Percentiles rank a stretch among this genome's conserved stretches.
These are phyloP conservation scores for Sternotherus odoratus DNA, from an alignment of 2,797 vertebrate genomes.

Conservation along the genomic window DNA sequence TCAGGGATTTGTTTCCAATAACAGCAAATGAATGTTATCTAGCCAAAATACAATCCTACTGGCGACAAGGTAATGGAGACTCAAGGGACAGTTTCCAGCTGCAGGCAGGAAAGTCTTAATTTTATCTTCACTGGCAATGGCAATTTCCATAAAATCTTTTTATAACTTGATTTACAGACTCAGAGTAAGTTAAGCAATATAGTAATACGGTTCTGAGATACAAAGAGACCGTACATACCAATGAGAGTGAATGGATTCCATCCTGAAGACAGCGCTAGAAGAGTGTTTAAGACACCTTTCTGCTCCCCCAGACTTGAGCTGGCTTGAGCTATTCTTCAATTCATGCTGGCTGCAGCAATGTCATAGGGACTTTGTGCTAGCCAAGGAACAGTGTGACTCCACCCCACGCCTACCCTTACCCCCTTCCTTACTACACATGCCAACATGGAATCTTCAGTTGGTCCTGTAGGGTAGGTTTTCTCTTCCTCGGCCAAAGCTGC, in stretches of 20 bases:
- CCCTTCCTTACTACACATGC: too few species aligned
- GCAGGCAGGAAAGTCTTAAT: neutral
- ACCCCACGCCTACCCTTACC: too few species aligned
- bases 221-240: neutral
- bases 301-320: neutral
- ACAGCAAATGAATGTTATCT: neutral
- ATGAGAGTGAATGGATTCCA: neutral
- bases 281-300: neutral
- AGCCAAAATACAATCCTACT: neutral
- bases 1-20: neutral
- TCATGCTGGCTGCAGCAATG: neutral
- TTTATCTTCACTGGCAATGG: neutral
- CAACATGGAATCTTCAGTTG: too few species aligned
- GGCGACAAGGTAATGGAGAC: neutral
- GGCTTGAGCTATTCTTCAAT: neutral
- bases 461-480: neutral
- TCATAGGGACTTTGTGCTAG: neutral
- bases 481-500: neutral
- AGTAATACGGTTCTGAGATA: neutral
- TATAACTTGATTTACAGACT: neutral
- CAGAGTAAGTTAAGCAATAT: neutral
- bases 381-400: accelerated
- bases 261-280: neutral
- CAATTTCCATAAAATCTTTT: neutral
- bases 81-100: neutral